These are phyloP conservation scores for Amniataba percoides DNA, from an alignment of 2,797 vertebrate species.

Conservation along the genomic window DNA sequence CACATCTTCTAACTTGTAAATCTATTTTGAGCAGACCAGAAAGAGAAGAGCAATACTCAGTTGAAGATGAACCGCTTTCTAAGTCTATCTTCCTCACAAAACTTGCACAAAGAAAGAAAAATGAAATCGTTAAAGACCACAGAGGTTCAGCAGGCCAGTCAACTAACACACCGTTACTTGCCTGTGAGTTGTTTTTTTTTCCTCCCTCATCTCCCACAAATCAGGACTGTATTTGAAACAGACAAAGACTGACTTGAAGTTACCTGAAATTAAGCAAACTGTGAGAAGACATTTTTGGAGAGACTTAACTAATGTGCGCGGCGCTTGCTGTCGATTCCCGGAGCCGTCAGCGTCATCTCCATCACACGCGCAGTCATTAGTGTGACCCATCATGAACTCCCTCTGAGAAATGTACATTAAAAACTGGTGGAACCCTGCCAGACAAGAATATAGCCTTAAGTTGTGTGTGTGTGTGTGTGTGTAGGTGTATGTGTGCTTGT, in stretches of 20 bases:
- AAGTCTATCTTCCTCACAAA: not conserved
- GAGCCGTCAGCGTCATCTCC: not conserved
- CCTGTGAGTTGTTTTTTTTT: not conserved
- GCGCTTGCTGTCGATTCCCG: not conserved
- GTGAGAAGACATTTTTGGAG: constrained; percentile 2
- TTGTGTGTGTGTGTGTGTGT: constrained; percentile 14
- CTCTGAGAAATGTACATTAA: constrained; percentile 10
- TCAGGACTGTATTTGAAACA: not conserved
- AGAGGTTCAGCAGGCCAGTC: not conserved
- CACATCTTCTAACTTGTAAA: not conserved
- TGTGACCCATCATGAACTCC: constrained; percentile 29
- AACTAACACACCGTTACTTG: not conserved
- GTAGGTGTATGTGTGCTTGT: constrained; percentile 13
- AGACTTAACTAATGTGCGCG: not conserved
- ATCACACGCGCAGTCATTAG: constrained; percentile 28
- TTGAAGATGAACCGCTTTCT: not conserved
- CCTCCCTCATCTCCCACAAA: not conserved
- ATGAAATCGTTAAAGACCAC: not conserved
- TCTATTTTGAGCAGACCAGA: not conserved
- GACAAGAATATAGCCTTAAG: constrained; percentile 17
- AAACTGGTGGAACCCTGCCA: not conserved
- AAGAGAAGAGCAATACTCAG: not conserved
- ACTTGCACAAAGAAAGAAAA: not conserved
- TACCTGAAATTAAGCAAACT: not conserved
- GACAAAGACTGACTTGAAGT: not conserved